phyloP scores from a whole-genome alignment of 2,888 invertebrate genomes.

The Sialis fuliginosa region DNA sequence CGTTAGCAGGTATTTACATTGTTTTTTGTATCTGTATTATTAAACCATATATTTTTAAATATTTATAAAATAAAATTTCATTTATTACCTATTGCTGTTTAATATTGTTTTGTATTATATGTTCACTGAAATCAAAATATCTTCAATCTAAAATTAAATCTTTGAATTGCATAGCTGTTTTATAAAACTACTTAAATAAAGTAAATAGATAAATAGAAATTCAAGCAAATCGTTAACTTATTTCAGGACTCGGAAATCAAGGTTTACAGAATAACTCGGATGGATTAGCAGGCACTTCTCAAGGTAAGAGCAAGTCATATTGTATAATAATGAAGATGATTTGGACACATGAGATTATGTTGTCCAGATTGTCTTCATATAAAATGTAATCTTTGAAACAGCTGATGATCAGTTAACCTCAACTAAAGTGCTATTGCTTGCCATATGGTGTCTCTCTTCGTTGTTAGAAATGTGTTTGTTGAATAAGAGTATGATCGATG shows the following conservation, averaged over 20 bases:
- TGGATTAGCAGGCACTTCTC: constrained; percentile 67
- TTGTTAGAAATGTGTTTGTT: neutral
- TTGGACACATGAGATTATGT: neutral
- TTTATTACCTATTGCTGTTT: too few species aligned
- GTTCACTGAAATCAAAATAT: too few species aligned
- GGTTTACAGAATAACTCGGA: constrained; percentile 36
- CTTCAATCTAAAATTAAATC: neutral
- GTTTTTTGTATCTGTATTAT: constrained; percentile 4
- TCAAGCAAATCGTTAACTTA: constrained; percentile 14
- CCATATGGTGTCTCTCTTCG: neutral
- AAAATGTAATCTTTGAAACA: neutral
- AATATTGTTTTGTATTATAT: too few species aligned
- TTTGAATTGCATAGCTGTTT: neutral
- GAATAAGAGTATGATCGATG: neutral
- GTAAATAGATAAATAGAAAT: neutral
- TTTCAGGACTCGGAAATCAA: constrained; percentile 40
- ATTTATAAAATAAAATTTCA: neutral
- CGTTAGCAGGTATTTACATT: constrained; percentile 46
- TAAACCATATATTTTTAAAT: neutral
- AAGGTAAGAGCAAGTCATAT: constrained; percentile 45
- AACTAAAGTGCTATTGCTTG: constrained; percentile 2
- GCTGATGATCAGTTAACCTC: neutral
- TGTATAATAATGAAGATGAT: neutral
- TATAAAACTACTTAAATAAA: neutral
- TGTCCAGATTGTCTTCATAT: too few species aligned